Evolutionary conservation across 1,140 invertebrate species (phyloP), one percentile per base, ranked within the genome.

Genomic region (Nasonia giraulti): DNA sequence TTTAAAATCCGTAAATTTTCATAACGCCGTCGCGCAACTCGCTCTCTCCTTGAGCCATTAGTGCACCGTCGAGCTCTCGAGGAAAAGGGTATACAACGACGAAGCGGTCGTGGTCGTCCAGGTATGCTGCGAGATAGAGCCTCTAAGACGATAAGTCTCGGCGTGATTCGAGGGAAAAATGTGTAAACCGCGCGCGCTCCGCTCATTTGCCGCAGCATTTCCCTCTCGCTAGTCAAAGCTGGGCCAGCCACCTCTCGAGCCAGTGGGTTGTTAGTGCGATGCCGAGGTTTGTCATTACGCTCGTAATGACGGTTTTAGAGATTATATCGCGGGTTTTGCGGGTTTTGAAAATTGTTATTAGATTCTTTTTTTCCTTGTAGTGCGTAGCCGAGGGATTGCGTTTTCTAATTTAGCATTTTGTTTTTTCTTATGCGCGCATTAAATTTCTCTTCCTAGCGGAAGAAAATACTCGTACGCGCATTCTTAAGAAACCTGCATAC

Each of bases 1-100:
- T 89, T 89, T 90, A 89, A 89, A 89, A 90, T 89, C 86, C 87
- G 88, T 90, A 90, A 90, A 90, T 90, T 90, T 89, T 88, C 88
- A 88, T 88, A 87, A 89, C 80, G 85, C 20, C 55, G 20, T 62
- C 55, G 20, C 55, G 55, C 55, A n/a, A 62, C 55, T n/a, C 55
- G 4, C 55, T 62, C 55, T 62, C 55, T 62, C 20, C 47, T 44
- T 12, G 27, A 27, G 47, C 83, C 76, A 79, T 73, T 84, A 79
- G 47, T 40, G 74, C 33, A 6, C 81, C 11, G 44, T 7, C 44
- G 14, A 17, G 68, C 33, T 37, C 62, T 80, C 44, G 31, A 66
- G 55, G 10, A 23, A 6, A 62, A 62, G 20, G 55, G 17, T 62
- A 71, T 12, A 17, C 33, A 71, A 71, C 27, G 20, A 62, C 55